Conservation (phyloP, 2,888 invertebrate genomes). For the Sminthurides aquaticus region DNA sequence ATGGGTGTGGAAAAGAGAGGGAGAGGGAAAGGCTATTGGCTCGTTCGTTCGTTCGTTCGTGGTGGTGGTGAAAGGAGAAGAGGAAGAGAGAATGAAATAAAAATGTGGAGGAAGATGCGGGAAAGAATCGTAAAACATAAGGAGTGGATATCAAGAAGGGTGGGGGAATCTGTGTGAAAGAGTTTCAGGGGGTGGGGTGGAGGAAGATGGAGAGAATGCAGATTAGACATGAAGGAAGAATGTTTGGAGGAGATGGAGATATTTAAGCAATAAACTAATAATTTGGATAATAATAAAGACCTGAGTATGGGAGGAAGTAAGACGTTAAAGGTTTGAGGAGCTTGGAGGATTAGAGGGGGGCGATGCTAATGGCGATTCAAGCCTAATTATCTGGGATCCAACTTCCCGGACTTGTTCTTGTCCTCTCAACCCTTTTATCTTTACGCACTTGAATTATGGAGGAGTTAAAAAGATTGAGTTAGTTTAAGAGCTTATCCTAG, state of each 20-base stretch:
- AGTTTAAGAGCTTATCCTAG: background rate
- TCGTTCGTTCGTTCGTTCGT: too few relatives aligned
- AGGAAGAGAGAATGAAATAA: background rate
- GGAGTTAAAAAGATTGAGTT: conserved; percentile 5
- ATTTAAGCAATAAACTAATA: conserved; percentile 17
- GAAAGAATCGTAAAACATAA: background rate
- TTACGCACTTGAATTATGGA: conserved; percentile 15
- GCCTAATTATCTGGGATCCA: background rate
- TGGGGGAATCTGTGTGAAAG: too few relatives aligned
- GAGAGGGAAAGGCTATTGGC: background rate
- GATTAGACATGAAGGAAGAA: too few relatives aligned
- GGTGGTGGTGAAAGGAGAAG: background rate
- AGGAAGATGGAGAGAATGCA: too few relatives aligned
- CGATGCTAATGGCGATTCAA: conserved; percentile 14
- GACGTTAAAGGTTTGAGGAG: background rate
- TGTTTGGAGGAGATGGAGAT: background rate
- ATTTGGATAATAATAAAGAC: conserved; percentile 22
- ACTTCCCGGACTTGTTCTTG: conserved; percentile 2
- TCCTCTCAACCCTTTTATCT: conserved; percentile 16
- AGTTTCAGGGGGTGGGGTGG: too few relatives aligned
- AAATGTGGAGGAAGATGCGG: background rate
- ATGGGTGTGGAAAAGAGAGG: background rate
- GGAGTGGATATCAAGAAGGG: background rate
- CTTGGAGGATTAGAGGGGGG: conserved; percentile 10
- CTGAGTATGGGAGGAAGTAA: conserved; percentile 9